A percentile compares a stretch with the other conserved stretches of the same genome.
phyloP scores from a whole-genome alignment of 1,140 invertebrate species.

The Lucilia cuprina region DNA sequence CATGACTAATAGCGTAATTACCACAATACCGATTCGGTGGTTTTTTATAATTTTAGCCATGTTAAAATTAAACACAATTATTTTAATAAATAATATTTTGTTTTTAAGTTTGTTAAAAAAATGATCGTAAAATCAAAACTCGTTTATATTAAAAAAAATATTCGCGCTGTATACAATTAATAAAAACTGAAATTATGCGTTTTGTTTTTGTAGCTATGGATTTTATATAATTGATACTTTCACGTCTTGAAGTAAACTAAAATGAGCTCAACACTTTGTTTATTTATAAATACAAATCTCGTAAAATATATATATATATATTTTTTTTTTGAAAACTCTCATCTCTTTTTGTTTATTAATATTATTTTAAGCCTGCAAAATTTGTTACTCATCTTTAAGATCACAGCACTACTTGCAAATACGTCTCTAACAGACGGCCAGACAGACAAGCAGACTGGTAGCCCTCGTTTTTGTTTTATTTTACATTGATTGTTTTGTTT shows the following conservation, averaged over 20 bases:
- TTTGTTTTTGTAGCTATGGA: no score
- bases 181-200: no score
- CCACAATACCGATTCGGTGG: not conserved
- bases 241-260: conserved; percentile 21
- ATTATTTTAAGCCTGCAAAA: not conserved
- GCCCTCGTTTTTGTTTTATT: not conserved
- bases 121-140: not conserved
- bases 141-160: not conserved
- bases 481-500: not conserved
- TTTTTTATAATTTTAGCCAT: not conserved
- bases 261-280: not conserved
- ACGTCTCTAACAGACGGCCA: not conserved
- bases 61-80: conserved; percentile 4
- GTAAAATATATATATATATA: conserved; percentile 13
- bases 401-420: not conserved
- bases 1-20: not conserved
- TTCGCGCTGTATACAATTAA: not conserved
- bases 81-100: not conserved
- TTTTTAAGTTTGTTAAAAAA: not conserved
- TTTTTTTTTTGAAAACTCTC: not conserved
- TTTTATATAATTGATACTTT: conserved; percentile 18
- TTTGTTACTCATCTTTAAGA: not conserved
- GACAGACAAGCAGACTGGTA: not conserved
- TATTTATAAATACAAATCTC: conserved; percentile 20
- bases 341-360: not conserved